Conservation (phyloP, 1,140 invertebrate genomes). For the Bombus sylvicola region DNA sequence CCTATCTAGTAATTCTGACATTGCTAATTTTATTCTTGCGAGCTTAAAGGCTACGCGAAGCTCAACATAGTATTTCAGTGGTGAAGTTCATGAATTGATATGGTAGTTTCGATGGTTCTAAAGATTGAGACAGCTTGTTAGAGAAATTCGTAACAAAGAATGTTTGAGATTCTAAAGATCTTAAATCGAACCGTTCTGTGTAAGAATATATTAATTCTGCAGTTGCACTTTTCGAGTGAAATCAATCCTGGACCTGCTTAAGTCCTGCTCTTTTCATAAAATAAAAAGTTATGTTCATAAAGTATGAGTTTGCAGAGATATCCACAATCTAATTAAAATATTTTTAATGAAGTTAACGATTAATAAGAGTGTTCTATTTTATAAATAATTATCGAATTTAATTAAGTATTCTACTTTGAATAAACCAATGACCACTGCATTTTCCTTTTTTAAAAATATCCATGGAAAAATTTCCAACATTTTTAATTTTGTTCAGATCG, state of each 20-base stretch:
- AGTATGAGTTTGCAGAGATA: too few relatives aligned
- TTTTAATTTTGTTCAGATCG: not conserved
- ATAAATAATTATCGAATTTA: too few relatives aligned
- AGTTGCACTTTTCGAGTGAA: not conserved
- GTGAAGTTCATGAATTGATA: not conserved
- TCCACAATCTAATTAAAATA: not conserved
- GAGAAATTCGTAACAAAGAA: not conserved
- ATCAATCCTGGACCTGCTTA: not conserved
- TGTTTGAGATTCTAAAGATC: not conserved
- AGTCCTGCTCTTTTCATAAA: too few relatives aligned
- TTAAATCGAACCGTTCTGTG: not conserved
- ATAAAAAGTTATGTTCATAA: too few relatives aligned
- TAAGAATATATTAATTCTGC: not conserved
- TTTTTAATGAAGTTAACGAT: not conserved
- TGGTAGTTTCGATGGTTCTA: not conserved
- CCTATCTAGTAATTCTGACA: not conserved
- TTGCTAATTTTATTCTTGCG: not conserved
- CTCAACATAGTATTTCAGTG: not conserved
- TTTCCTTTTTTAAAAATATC: too few relatives aligned
- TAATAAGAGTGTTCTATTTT: too few relatives aligned
- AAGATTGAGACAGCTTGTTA: not conserved
- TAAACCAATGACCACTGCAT: too few relatives aligned
- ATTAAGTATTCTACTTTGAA: too few relatives aligned
- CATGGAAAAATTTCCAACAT: not conserved
- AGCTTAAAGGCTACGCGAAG: not conserved